Evolutionary conservation across 2,888 invertebrate species (phyloP).

Genomic region (Oxystoma pomonae): DNA sequence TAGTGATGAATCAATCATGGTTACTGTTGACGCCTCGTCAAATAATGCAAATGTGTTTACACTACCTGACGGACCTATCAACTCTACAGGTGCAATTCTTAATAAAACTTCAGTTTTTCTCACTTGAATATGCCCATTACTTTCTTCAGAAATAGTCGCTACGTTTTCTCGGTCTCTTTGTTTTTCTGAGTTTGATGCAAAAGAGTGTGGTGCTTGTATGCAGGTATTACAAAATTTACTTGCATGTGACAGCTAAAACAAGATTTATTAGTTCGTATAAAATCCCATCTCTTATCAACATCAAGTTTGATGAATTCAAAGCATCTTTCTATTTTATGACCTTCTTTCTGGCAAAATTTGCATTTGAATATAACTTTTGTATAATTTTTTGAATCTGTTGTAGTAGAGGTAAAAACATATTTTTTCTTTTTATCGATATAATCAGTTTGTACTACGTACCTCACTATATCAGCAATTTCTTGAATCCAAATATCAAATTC

Average conservation of each 20-base stretch:
- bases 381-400: background rate
- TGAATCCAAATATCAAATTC: background rate
- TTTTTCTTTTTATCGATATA: background rate
- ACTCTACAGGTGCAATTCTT: background rate
- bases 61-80: background rate
- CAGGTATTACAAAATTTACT: background rate
- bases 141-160: background rate
- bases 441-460: background rate
- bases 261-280: background rate
- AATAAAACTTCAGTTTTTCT: background rate
- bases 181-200: background rate
- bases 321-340: background rate
- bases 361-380: background rate
- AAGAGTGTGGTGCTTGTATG: background rate
- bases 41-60: background rate
- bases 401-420: background rate
- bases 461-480: background rate
- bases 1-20: too few species aligned
- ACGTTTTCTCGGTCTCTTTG: background rate
- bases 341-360: background rate
- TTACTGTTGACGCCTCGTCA: too few species aligned
- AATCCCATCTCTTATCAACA: background rate
- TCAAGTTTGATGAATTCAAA: background rate
- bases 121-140: background rate
- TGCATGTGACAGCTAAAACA: background rate